Evolutionary conservation across 2,888 invertebrate genomes (phyloP), one percentile per base, ranked within the genome.

Genomic region (Tricholauxania praeusta): DNA sequence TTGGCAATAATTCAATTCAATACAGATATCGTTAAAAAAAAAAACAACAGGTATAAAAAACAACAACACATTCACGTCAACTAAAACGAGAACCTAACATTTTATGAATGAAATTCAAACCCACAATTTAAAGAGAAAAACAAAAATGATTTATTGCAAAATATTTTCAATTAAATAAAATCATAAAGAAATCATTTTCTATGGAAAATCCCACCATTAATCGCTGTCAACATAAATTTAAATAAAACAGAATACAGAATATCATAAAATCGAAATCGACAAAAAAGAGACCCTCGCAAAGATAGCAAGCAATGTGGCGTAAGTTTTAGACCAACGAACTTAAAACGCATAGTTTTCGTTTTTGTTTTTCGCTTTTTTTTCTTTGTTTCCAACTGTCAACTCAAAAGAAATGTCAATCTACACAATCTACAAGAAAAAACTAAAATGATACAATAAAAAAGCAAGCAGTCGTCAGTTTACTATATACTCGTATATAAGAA

Each of bases 181-280:
- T 39, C 39, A 39, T 39, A 39, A 39, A 39, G 22, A 28, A 14
- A 60, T 12, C 32, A 60, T 28, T 14, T 60, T 39, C n/a, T n/a
- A 32, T 15, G 62, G n/a, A 47, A 62, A 47, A 62, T 62, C 62
- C 47, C 47, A 62, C 14, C 15, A 62, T 62, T 62, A 62, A 62
- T 62, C 62, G 17, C 47, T 62, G 62, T 47, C 62, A 39, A 62
- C 62, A 62, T 39, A 62, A n/a, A 39, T 39, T 39, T 39, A 39
- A 39, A 39, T 39, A 39, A 39, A 39, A 39, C 39, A 39, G 39
- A 10, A 10, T 39, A 39, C 39, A 39, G 39, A 39, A 39, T 22
- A 12, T 15, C 5, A 12, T 12, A 28, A 57, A 57, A 6, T 12
- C 22, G n/a, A 22, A 28, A 57, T 7, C 1, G 12, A 39, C n/a